Conservation (phyloP, 1,140 invertebrate species). For the Bombus waltoni region DNA sequence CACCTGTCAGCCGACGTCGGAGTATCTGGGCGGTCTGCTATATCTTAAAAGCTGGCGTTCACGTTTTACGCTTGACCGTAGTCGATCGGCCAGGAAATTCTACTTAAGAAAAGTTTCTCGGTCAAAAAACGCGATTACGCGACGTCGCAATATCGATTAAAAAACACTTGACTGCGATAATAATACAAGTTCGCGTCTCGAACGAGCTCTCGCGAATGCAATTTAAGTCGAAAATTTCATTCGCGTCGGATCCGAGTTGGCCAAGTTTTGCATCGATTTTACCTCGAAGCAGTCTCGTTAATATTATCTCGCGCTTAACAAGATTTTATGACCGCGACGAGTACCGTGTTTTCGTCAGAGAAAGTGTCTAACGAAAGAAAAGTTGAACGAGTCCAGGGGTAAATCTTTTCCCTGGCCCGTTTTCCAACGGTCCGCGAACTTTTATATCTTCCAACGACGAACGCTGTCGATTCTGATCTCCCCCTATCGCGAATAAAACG, state of each 20-base stretch:
- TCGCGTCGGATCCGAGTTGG: conserved; percentile 10
- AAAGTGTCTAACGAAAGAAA: not conserved
- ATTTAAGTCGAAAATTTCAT: conserved; percentile 44
- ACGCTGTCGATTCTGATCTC: not conserved
- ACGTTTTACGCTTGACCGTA: too few species aligned
- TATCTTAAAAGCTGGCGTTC: too few species aligned
- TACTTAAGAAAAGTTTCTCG: not conserved
- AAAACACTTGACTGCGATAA: conserved; percentile 20
- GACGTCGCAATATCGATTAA: conserved; percentile 18
- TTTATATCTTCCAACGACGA: not conserved
- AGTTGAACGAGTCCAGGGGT: conserved; percentile 6
- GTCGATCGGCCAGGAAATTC: not conserved
- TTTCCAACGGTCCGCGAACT: conserved; percentile 29
- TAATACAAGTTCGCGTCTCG: not conserved
- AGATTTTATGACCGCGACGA: conserved; percentile 53
- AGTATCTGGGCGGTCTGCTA: too few species aligned
- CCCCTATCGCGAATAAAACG: not conserved
- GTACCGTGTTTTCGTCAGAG: conserved; percentile 37
- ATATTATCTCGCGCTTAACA: conserved; percentile 61
- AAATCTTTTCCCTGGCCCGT: not conserved
- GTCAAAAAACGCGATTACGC: not conserved
- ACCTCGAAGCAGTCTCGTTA: conserved; percentile 48
- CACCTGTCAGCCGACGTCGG: not conserved
- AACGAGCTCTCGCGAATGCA: not conserved
- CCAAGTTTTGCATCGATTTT: conserved; percentile 47